phyloP scores from a whole-genome alignment of 1,140 invertebrate species.

The Hyles euphorbiae region DNA sequence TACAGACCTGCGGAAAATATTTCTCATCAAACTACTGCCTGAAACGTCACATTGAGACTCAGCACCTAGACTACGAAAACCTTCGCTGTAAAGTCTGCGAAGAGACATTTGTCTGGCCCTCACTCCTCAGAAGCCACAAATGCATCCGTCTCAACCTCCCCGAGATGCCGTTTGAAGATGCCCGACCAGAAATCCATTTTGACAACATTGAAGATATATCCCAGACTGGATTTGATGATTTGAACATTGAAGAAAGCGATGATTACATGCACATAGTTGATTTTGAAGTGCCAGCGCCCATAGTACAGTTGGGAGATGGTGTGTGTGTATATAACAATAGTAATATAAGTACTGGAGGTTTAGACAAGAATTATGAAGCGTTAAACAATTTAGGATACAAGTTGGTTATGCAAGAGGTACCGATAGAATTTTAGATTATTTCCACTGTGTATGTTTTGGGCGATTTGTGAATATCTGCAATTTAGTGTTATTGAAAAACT shows the following conservation, averaged over 20 bases:
- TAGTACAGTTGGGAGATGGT: conserved; percentile 33
- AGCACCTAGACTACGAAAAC: conserved; percentile 28
- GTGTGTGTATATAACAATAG: conserved; percentile 15
- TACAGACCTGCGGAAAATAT: conserved; percentile 51
- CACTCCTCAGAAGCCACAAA: conserved; percentile 38
- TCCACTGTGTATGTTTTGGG: too few relatives aligned
- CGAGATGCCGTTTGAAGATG: conserved; percentile 48
- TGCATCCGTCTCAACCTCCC: conserved; percentile 44
- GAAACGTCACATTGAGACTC: conserved; percentile 36
- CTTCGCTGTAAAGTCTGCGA: conserved; percentile 43
- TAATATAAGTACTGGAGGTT: not conserved
- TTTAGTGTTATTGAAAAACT: too few relatives aligned
- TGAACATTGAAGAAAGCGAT: conserved; percentile 30
- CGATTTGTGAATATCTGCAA: too few relatives aligned
- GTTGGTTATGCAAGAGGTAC: conserved; percentile 53
- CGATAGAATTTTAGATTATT: conserved; percentile 45
- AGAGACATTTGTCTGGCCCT: conserved; percentile 51
- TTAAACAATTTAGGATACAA: conserved; percentile 33
- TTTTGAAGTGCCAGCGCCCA: conserved; percentile 53
- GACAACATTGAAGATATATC: conserved; percentile 29
- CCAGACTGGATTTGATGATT: conserved; percentile 32
- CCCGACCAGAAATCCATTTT: conserved; percentile 44
- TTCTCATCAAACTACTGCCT: conserved; percentile 43
- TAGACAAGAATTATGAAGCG: conserved; percentile 16
- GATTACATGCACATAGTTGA: conserved; percentile 44